Evolutionary conservation across 92 coral and sea anemone species (phyloP).

Genomic region (Palythoa grandiflora): DNA sequence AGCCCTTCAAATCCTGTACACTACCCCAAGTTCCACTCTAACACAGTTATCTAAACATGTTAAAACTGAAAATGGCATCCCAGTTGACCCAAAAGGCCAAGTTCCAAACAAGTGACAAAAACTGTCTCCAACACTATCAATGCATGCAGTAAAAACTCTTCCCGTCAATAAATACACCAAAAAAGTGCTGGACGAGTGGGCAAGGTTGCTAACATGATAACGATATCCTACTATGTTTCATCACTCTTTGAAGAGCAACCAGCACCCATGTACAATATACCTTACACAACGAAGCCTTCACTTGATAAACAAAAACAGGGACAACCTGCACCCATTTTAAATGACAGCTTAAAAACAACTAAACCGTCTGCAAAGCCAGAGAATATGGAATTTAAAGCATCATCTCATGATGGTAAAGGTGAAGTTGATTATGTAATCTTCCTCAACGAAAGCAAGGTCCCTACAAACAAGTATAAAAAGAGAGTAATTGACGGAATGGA

Average conservation of each 20-base stretch:
- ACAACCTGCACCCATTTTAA: not conserved
- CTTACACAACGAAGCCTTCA: not conserved
- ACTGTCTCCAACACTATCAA: conserved; percentile 4
- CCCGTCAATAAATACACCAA: not conserved
- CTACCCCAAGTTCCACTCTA: not conserved
- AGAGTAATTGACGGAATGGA: not conserved
- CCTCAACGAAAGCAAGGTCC: not conserved
- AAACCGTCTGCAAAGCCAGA: not conserved
- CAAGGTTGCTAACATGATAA: not conserved
- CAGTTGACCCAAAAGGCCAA: not conserved
- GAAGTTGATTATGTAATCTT: not conserved
- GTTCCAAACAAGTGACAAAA: not conserved
- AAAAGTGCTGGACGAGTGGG: not conserved
- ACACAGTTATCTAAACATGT: not conserved
- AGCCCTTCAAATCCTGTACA: conserved; percentile 1
- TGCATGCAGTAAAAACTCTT: not conserved
- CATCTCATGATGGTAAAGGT: not conserved
- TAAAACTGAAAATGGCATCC: not conserved
- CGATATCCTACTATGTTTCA: not conserved
- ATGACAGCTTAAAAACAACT: not conserved
- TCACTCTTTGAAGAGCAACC: not conserved
- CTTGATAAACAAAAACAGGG: not conserved
- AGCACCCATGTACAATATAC: not conserved
- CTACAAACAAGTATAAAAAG: not conserved
- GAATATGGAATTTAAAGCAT: not conserved